Conservation (phyloP, 2,888 invertebrate genomes). For the Marasmarcha lunaedactyla region DNA sequence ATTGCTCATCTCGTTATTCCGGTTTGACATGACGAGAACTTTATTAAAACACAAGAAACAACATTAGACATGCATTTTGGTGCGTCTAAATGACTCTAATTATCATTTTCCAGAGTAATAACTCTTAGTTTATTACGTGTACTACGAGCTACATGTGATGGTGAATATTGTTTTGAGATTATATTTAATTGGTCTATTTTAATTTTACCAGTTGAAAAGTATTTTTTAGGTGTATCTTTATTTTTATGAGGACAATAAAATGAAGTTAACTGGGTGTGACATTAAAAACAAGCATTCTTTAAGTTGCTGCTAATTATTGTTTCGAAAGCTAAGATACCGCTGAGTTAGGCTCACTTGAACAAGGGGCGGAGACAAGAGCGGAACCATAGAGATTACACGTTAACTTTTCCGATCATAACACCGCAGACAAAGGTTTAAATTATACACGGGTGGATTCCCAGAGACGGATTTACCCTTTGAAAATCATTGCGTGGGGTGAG, state of each 20-base stretch:
- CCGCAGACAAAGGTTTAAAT: constrained; percentile 63
- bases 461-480: constrained; percentile 45
- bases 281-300: background rate
- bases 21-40: constrained; percentile 23
- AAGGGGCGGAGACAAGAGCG: constrained; percentile 17
- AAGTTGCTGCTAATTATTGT: no score
- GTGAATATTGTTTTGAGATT: background rate
- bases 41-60: constrained; percentile 24
- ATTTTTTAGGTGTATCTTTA: no score
- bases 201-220: constrained; percentile 34
- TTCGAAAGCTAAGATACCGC: no score
- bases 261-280: constrained; percentile 18
- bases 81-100: constrained; percentile 40
- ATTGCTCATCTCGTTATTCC: constrained; percentile 29
- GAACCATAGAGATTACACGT: constrained; percentile 59
- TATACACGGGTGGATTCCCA: constrained; percentile 53
- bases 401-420: constrained; percentile 65
- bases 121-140: constrained; percentile 48
- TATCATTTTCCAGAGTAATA: constrained; percentile 36
- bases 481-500: constrained; percentile 29
- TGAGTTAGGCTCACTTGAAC: background rate
- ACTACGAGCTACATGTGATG: constrained; percentile 19
- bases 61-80: constrained; percentile 30
- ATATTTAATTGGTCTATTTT: constrained; percentile 41
- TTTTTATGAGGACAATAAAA: constrained; percentile 15